Conservation (phyloP, 1,140 invertebrate species). For the Drosophila grimshawi region DNA sequence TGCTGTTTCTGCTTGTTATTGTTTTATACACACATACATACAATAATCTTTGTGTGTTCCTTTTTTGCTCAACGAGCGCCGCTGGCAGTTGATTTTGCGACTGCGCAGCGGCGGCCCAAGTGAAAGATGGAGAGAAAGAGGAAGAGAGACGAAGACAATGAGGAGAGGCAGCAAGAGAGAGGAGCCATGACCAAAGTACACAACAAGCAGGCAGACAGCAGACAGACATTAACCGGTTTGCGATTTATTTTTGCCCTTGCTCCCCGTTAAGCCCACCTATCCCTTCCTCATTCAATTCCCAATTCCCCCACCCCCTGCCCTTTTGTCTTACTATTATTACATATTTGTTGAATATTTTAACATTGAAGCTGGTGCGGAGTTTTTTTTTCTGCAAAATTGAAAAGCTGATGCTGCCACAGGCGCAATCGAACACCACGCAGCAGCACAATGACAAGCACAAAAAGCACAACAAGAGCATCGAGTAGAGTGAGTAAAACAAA, state of each 20-base stretch:
- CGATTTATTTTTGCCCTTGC: constrained; percentile 76
- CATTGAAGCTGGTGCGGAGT: constrained; percentile 36
- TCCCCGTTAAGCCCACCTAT: constrained; percentile 23
- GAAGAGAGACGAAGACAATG: background rate
- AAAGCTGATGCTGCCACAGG: constrained; percentile 23
- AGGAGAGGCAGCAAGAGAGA: background rate
- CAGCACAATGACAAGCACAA: constrained; percentile 36
- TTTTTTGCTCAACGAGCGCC: constrained; percentile 70
- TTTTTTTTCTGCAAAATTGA: constrained; percentile 20
- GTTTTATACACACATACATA: constrained; percentile 30
- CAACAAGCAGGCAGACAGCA: constrained; percentile 62
- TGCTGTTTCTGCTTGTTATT: constrained; percentile 44
- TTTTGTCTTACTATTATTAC: constrained; percentile 69
- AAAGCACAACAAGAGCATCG: constrained; percentile 13
- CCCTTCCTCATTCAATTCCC: constrained; percentile 5
- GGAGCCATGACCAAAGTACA: constrained; percentile 4
- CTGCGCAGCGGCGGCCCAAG: constrained; percentile 58
- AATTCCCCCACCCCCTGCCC: constrained; percentile 22
- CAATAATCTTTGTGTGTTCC: constrained; percentile 32
- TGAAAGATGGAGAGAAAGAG: background rate
- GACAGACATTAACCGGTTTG: constrained; percentile 75
- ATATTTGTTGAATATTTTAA: constrained; percentile 73
- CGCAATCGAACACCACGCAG: constrained; percentile 8
- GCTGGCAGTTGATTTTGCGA: constrained; percentile 63
- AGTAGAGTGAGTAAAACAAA: background rate